Percentiles rank a stretch among this genome's conserved stretches.
These are phyloP conservation scores for Mesocricetus auratus DNA, from an alignment of 2,113 vertebrate species.

Conservation along the genomic window DNA sequence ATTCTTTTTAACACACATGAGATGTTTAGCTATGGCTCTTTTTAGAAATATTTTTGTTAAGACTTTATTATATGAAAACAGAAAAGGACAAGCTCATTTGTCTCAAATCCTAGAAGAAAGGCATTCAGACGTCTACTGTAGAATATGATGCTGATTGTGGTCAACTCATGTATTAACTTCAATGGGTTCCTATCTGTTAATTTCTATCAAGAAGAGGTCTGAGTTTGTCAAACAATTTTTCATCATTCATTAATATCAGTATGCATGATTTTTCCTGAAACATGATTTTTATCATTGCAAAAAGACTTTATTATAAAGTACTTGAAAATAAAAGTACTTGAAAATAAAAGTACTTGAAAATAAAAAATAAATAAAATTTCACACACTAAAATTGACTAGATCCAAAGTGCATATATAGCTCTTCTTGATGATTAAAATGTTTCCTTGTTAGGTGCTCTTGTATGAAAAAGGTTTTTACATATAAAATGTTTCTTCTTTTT, in stretches of 20 bases:
- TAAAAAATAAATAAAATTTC: not conserved
- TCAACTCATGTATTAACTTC: not conserved
- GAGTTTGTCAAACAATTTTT: not conserved
- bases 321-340: not conserved
- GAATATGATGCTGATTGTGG: not conserved
- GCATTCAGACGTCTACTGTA: not conserved
- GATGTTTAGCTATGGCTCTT: not conserved
- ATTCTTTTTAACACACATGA: not conserved
- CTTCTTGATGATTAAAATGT: constrained; percentile 23
- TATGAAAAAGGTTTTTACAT: not conserved
- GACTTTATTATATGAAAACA: not conserved
- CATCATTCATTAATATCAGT: not conserved
- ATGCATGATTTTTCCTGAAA: not conserved
- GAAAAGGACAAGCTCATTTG: not conserved
- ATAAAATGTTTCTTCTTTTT: not conserved
- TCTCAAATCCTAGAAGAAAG: not conserved
- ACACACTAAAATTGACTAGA: not conserved
- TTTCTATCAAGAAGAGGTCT: not conserved
- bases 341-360: not conserved
- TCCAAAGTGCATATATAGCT: not conserved
- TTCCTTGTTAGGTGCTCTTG: not conserved
- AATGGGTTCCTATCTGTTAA: not conserved
- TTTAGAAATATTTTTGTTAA: too few species aligned
- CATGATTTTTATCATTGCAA: too few species aligned
- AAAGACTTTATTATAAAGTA: not conserved